Percentiles rank a stretch among this genome's conserved stretches.
Conservation (phyloP, 2,797 vertebrate species). For the Parambassis ranga region DNA sequence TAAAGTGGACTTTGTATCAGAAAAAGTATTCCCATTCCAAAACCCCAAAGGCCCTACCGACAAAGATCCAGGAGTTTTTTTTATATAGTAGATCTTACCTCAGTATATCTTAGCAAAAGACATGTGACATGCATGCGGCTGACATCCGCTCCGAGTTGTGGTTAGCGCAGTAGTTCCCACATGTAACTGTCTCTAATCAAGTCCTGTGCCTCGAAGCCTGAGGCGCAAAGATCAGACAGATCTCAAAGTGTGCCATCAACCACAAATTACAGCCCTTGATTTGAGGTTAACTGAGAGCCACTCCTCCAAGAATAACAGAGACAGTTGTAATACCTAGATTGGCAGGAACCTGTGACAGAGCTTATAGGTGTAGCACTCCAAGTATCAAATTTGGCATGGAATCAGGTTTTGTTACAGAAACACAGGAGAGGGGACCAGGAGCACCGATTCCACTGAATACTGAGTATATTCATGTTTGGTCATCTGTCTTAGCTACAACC, state of each 20-base stretch:
- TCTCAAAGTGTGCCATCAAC: conserved; percentile 85
- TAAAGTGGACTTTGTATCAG: too few relatives aligned
- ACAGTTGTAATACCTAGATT: conserved; percentile 78
- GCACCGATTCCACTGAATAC: conserved; percentile 22
- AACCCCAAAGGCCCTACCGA: conserved; percentile 45
- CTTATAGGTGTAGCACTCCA: conserved; percentile 57
- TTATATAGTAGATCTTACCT: conserved; percentile 14
- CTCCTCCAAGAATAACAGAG: conserved; percentile 83
- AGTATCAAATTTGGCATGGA: conserved; percentile 58
- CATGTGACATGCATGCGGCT: conserved; percentile 67
- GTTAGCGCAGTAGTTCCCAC: conserved; percentile 82
- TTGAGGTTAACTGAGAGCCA: conserved; percentile 86
- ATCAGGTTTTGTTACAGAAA: conserved; percentile 42
- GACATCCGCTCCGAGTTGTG: conserved; percentile 75
- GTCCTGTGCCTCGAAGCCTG: conserved; percentile 74
- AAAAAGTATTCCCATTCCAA: conserved; percentile 26
- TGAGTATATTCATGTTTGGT: conserved; percentile 8
- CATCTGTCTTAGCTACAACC: too few relatives aligned
- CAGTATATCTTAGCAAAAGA: conserved; percentile 62
- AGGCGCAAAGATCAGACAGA: conserved; percentile 85
- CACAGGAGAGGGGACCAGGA: conserved; percentile 2
- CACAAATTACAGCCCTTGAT: conserved; percentile 89
- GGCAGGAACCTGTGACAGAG: conserved; percentile 74
- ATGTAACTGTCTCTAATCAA: conserved; percentile 86
- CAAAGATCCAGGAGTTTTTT: conserved; percentile 41